A percentile compares a stretch with the other conserved stretches of the same genome.
phyloP scores from a whole-genome alignment of 2,888 invertebrate genomes.

The Cryptosula pallasiana region DNA sequence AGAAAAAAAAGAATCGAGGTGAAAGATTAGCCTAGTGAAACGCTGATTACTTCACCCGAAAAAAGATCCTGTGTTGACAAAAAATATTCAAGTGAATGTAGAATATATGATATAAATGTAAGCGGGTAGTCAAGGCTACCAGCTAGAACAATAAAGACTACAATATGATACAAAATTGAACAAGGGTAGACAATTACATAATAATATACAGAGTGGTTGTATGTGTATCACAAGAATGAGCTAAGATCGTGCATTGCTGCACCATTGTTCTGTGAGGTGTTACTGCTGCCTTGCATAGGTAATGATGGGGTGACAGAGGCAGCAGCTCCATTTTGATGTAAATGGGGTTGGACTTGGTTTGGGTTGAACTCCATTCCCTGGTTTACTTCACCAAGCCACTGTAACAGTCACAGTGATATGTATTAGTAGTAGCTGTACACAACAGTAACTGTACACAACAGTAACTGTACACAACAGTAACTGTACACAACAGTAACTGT shows the following conservation, averaged over 20 bases:
- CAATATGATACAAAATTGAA: background rate
- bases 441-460: too few relatives aligned
- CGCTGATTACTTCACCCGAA: too few relatives aligned
- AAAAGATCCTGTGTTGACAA: too few relatives aligned
- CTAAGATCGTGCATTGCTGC: background rate
- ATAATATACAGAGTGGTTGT: background rate
- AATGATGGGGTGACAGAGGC: background rate
- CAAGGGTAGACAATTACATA: background rate
- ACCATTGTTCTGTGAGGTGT: conserved; percentile 3
- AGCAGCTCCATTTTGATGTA: background rate
- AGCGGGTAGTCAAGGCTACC: background rate
- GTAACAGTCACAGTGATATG: background rate
- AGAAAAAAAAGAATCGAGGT: too few relatives aligned
- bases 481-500: too few relatives aligned
- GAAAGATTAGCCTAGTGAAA: too few relatives aligned
- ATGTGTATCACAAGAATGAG: background rate
- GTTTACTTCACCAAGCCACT: conserved; percentile 14
- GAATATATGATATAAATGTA: background rate
- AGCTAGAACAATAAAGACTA: background rate
- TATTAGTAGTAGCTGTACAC: background rate
- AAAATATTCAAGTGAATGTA: too few relatives aligned
- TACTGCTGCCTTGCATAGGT: background rate
- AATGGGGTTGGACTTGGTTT: background rate
- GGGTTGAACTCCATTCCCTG: background rate
- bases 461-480: too few relatives aligned